Evolutionary conservation across 2,797 vertebrate genomes (phyloP).

Genomic region (Hydrolagus colliei): DNA sequence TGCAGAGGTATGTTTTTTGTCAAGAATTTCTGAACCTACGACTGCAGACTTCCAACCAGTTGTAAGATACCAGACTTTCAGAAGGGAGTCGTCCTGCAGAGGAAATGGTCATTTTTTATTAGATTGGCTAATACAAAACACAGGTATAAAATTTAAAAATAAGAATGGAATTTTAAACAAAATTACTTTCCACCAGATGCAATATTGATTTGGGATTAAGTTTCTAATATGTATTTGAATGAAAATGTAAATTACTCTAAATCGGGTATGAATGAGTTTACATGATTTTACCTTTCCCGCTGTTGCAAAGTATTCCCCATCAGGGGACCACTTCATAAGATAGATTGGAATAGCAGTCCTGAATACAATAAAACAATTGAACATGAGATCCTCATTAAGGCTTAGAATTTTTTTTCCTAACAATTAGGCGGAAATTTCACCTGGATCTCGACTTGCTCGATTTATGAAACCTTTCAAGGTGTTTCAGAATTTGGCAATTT

Average conservation of each 20-base stretch:
- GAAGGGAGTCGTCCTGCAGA: constrained; percentile 84
- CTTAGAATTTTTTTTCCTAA: too few species aligned
- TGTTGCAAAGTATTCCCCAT: constrained; percentile 95
- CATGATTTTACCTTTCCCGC: constrained; percentile 78
- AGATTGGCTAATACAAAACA: constrained; percentile 32
- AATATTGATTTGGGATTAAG: not conserved
- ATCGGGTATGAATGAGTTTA: not conserved
- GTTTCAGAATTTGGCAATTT: too few species aligned
- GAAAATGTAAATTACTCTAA: constrained; percentile 18
- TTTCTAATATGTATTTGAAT: not conserved
- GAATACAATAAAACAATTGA: constrained; percentile 38
- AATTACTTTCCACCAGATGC: constrained; percentile 25
- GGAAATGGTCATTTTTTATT: constrained; percentile 35
- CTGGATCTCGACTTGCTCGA: too few species aligned
- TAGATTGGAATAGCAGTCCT: constrained; percentile 84
- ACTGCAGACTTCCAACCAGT: constrained; percentile 89
- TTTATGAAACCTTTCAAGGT: too few species aligned
- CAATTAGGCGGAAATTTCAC: too few species aligned
- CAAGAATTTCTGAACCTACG: constrained; percentile 72
- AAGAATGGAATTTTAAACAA: not conserved
- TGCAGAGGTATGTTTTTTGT: constrained; percentile 58
- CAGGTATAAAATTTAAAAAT: constrained; percentile 17
- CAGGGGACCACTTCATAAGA: constrained; percentile 91
- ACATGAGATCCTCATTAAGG: not conserved
- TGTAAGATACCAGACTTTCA: constrained; percentile 95